These are phyloP conservation scores for Cydia splendana DNA, from an alignment of 1,140 invertebrate species.

Conservation along the genomic window DNA sequence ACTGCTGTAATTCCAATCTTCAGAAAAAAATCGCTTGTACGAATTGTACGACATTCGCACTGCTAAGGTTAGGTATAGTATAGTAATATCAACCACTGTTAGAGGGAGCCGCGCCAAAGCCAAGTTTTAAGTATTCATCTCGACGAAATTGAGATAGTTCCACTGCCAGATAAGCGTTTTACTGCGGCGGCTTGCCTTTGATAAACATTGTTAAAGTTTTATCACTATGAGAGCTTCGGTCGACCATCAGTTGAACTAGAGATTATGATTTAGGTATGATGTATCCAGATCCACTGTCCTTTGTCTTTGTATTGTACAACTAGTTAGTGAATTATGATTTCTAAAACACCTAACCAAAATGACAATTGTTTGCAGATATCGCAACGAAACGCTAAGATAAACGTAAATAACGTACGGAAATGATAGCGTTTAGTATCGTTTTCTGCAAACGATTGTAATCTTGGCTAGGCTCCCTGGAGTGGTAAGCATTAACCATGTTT, in stretches of 20 bases:
- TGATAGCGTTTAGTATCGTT: no score
- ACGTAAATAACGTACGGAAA: no score
- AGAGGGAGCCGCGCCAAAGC: constrained; percentile 4
- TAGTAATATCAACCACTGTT: neutral
- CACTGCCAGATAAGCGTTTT: constrained; percentile 16
- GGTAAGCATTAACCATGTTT: no score
- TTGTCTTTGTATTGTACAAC: neutral
- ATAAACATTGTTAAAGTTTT: constrained; percentile 11
- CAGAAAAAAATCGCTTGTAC: no score
- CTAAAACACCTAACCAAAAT: no score
- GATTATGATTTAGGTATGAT: neutral
- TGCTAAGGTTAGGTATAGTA: neutral
- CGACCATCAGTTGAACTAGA: neutral
- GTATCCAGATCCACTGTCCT: neutral
- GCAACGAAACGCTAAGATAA: no score
- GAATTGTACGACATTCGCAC: neutral
- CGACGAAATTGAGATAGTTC: constrained; percentile 22
- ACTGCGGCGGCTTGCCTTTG: constrained; percentile 2
- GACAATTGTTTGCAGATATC: no score
- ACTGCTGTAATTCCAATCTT: no score
- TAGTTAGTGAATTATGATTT: no score
- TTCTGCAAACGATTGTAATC: no score
- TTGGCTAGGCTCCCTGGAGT: no score
- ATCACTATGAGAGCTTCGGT: neutral
- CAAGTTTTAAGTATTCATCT: constrained; percentile 33